Base-by-base conservation (phyloP, 2,888 invertebrate species). In the Phengaris arion region DNA sequence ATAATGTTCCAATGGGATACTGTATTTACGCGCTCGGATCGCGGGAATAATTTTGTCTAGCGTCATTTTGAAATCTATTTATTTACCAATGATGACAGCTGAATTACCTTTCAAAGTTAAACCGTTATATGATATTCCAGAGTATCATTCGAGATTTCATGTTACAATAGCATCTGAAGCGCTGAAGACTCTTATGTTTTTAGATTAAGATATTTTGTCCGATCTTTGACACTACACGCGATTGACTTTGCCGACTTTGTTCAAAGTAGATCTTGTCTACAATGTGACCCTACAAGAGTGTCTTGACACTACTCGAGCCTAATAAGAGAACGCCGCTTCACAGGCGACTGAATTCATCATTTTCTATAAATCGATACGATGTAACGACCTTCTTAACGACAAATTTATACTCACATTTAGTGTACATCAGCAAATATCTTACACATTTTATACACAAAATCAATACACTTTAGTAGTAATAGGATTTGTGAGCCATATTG, bases 241-340 rank as follows among this genome's bases (percentile, higher is more conserved):
- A 80, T 79, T 77, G 79, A 77, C 75, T 75, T 68, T 75, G 68
- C 77, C 78, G 75, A 64, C 77, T 81, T 83, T 82, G 82, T 83
- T 80, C 82, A 82, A 85, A 84, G 82, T 83, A 86, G 86, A 86
- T 88, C 85, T 88, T 86, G 82, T 86, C 85, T 81, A 80, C 83
- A 85, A 86, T 83, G 87, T 87, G 89, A 90, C 89, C 87, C 79
- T 86, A 79, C 82, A 84, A 92, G 91, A 81, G 83, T 78, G 80
- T 81, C 92, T 92, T 89, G 90, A 89, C 88, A 87, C 87, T 81
- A 81, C 90, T 91, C 80, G 83, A 88, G 84, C 82, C 89, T 90
- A 91, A 91, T 89, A 92, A 92, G 89, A 84, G 84, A 85, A 86
- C 85, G 85, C 85, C 86, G 85, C 87, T 89, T 88, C 81, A 80